These are phyloP conservation scores for Colaptes auratus DNA, from an alignment of 2,113 vertebrate genomes.

Conservation along the genomic window DNA sequence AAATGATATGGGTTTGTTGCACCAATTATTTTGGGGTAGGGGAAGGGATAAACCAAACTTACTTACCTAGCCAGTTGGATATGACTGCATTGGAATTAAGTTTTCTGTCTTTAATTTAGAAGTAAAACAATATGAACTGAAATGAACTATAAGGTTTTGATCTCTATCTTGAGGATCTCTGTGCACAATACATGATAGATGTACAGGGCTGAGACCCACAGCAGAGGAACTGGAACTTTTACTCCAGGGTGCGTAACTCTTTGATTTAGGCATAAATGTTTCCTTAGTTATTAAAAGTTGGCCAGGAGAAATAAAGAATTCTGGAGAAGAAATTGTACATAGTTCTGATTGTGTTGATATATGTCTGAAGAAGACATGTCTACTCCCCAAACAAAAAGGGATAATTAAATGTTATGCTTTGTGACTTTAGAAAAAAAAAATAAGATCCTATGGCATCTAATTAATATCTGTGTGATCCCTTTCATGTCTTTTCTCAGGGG, in stretches of 20 bases:
- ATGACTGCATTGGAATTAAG: neutral
- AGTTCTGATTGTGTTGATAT: constrained; percentile 26
- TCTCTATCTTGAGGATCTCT: neutral
- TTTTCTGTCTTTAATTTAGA: constrained; percentile 12
- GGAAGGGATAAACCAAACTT: neutral
- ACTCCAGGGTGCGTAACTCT: constrained; percentile 14
- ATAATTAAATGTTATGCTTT: constrained; percentile 38
- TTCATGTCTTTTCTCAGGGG: constrained; percentile 41
- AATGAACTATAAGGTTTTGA: neutral
- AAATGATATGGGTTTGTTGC: neutral
- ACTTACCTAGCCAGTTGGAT: neutral
- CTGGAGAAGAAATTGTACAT: constrained; percentile 12
- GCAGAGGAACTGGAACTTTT: constrained; percentile 29
- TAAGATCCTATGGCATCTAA: neutral
- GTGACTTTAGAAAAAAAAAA: neutral
- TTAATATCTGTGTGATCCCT: constrained; percentile 32
- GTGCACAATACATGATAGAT: neutral
- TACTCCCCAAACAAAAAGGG: neutral
- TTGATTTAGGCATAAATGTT: constrained; percentile 24
- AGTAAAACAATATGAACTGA: neutral
- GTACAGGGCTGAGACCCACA: neutral
- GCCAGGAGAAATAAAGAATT: neutral
- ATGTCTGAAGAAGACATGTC: constrained; percentile 24
- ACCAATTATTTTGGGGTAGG: neutral
- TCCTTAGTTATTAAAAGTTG: constrained; percentile 31